Conservation (phyloP, 2,113 vertebrate genomes). For the Amazona guildingii region DNA sequence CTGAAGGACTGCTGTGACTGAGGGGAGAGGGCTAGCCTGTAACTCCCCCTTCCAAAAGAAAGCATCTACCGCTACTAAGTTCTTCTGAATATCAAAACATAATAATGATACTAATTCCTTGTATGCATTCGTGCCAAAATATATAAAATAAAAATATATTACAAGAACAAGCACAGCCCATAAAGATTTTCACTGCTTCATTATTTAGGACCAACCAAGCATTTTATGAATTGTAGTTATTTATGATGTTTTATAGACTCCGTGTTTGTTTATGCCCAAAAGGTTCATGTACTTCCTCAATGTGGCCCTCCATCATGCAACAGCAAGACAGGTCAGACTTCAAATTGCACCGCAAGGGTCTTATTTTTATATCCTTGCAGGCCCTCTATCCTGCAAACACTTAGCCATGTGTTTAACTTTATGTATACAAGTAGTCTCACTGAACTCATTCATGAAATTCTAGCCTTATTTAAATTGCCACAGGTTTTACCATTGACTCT, state of each 20-base stretch:
- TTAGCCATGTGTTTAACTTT: constrained; percentile 17
- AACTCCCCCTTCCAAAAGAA: neutral
- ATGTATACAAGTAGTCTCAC: neutral
- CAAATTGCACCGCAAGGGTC: neutral
- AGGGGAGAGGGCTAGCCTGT: neutral
- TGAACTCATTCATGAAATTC: constrained; percentile 45
- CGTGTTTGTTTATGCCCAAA: neutral
- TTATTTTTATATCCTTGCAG: neutral
- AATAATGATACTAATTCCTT: neutral
- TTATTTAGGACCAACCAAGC: constrained; percentile 37
- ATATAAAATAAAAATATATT: constrained; percentile 12
- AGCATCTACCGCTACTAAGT: neutral
- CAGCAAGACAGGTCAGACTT: neutral
- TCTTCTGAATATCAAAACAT: neutral
- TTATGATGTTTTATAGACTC: neutral
- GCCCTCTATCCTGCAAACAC: neutral
- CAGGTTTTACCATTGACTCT: constrained; percentile 12
- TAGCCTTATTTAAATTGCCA: constrained; percentile 8
- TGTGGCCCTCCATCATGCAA: neutral
- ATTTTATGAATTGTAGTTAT: constrained; percentile 19
- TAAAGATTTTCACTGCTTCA: constrained; percentile 28
- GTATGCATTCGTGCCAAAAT: neutral
- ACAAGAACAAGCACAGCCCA: neutral
- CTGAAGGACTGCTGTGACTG: neutral
- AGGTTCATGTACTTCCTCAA: neutral